Base-by-base conservation (phyloP, 2,797 vertebrate genomes). In the Myotis planiceps region DNA sequence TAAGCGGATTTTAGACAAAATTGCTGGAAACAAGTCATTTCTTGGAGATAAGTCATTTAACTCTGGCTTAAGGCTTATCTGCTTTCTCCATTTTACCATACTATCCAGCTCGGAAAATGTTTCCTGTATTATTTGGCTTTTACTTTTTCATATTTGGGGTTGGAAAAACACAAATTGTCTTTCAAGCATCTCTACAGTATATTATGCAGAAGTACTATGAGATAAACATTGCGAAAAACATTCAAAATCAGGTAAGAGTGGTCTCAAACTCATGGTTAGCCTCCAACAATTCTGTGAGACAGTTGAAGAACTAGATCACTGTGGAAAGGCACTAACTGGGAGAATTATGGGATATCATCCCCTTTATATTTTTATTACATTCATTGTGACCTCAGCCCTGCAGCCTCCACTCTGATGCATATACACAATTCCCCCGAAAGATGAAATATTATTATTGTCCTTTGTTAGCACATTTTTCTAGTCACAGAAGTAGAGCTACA, bases 401-500 rank as follows among this genome's bases (percentile, higher is more conserved):
- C 53, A 69, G 27, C 25, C 72, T 53, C 39, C 25, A 63, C 16
- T 68, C 75, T 65, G 42, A 79, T 74, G 23, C 12, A 60, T 14
- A 45, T 1, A 71, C 4, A 34, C 7, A 78, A 32, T 63, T 72
- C 37, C 45, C 34, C 21, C 2, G 42, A 55, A 95, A 16, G 6
- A 97, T 92, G 39, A 94, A 94, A 49, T 47, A 84, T 68, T 68
- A 39, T 60, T 58, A 74, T 49, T 60, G 6, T 79, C n/a, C 13
- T 91, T 81, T 72, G 66, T 83, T 81, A 89, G 75, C 49, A 65
- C 9, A 32, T 78, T 87, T 92, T 96, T 92, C 79, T 76, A 92
- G 84, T 75, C 65, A 75, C 69, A 83, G 88, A 79, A 13, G 9
- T 49, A 16, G 66, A 65, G 37, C 69, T 58, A 51, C 14, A 29